Evolutionary conservation across 2,113 vertebrate species (phyloP), one percentile per base, ranked within the genome.

Genomic region (Eulemur rufifrons): DNA sequence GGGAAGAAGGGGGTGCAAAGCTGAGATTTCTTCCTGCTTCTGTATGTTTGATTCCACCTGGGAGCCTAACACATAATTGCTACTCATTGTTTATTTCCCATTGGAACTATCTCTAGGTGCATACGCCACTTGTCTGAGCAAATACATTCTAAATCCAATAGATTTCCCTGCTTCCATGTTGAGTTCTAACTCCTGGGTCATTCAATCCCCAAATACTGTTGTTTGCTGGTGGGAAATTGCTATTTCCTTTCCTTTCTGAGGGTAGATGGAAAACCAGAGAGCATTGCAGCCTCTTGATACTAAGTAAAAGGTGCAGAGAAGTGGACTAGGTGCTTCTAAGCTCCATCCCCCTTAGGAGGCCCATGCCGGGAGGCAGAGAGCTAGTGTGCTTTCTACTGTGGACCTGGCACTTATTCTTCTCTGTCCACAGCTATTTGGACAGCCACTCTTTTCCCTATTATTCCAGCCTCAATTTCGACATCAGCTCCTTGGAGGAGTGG

Each of bases 161-260:
- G 87, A 37, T 76, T 94, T 94, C 59, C 14, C 37, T 29, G 42
- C 32, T 97, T 52, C 84, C 76, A 15, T 23, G 45, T 54, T 73
- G 69, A 95, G 32, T 87, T 95, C 76, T 94, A 29, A 95, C 87
- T 94, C 59, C 59, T 93, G 27, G 50, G 50, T 56, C 14, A 13
- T 39, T 84, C 84, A 94, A 29, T 86, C 59, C 87, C 76, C 37
- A 6, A 85, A 77, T 95, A 68, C 25, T 92, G 37, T 21, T 80
- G 45, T 81, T 73, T 71, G 29, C 61, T 69, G 54, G 17, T 92
- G 6, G 66, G 17, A 95, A 93, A 84, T 47, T 87, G 69, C 64
- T 37, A 23, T 54, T 96, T 94, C 56, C 42, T 47, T 15, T 45
- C 50, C 8, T 39, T 84, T 39, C 25, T 32, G 56, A 96, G 61